Base-by-base conservation (phyloP, 2,888 invertebrate species). In the Rapana venosa region DNA sequence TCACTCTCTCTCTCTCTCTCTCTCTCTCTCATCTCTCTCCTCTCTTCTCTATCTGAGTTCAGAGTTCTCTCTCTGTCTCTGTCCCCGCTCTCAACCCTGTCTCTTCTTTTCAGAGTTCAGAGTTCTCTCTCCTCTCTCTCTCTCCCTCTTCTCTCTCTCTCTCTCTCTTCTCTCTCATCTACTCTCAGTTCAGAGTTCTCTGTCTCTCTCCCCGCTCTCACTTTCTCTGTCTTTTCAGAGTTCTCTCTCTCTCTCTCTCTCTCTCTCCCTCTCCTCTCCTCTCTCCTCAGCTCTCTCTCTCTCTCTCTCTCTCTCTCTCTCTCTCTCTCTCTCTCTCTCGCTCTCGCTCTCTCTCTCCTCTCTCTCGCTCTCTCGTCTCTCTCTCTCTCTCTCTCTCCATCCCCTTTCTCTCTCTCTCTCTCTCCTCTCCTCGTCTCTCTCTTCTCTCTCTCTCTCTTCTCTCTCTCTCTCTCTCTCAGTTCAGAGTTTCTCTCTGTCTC, bases 191-290 rank as follows among this genome's bases (percentile, higher is more conserved):
- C n/a, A n/a, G n/a, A n/a, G n/a, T 47, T 66, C 66, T 66, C 66
- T 66, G 20, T 66, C 20, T 66, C 66, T 66, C 6, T 66, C 20
- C 13, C 13, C 6, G 2, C 66, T 66, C 5, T 66, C 66, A 17
- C 1, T 77, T 4, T 77, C 20, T 77, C 26, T 77, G n/a, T 77
- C n/a, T 77, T 77, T n/a, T 77, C 26, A n/a, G n/a, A n/a, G 8
- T n/a, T 77, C n/a, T 77, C n/a, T 77, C 20, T 77, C 77, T 77
- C 77, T 77, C 4, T 77, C n/a, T 77, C 77, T 77, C 66, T 66
- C 66, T 66, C 66, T 66, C 66, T 66, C 20, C 13, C 8, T 36
- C 15, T 56, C 47, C 47, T 8, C 47, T 47, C 47, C 47, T 47
- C 47, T 47, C 47, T 47, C 47, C n/a, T n/a, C n/a, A n/a, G n/a